Evolutionary conservation across 2,888 invertebrate species (phyloP).

Genomic region (Acrocera orbiculus): DNA sequence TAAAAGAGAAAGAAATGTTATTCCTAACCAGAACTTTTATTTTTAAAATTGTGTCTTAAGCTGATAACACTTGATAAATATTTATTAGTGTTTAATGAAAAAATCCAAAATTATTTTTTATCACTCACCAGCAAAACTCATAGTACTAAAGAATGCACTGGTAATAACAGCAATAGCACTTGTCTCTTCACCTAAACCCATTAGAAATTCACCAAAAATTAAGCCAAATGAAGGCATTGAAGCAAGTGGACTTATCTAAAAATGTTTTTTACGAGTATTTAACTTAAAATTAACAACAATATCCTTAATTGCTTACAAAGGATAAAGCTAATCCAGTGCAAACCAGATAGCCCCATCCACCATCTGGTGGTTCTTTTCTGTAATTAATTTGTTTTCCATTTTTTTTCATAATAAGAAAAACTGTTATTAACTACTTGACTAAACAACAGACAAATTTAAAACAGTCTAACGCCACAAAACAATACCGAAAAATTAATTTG

Average conservation of each 20-base stretch:
- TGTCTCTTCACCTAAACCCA: conserved; percentile 45
- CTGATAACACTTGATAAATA: too few species aligned
- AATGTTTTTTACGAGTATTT: not conserved
- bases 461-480: too few species aligned
- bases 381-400: not conserved
- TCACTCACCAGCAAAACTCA: conserved; percentile 29
- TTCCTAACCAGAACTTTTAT: too few species aligned
- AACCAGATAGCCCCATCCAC: conserved; percentile 67
- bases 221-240: conserved; percentile 52
- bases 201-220: conserved; percentile 50
- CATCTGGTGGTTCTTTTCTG: conserved; percentile 41
- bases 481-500: too few species aligned
- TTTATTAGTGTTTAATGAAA: too few species aligned
- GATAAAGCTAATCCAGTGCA: conserved; percentile 54
- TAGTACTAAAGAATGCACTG: conserved; percentile 40
- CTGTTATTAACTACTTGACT: too few species aligned
- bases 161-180: conserved; percentile 52
- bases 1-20: too few species aligned
- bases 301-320: conserved; percentile 41
- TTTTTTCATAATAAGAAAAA: too few species aligned
- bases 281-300: not conserved
- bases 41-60: too few species aligned
- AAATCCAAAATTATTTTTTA: conserved; percentile 19
- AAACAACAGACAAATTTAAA: too few species aligned
- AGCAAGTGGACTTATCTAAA: conserved; percentile 46